Evolutionary conservation across 2,113 vertebrate species (phyloP), one percentile per base, ranked within the genome.

Genomic region (Sylvietta virens): DNA sequence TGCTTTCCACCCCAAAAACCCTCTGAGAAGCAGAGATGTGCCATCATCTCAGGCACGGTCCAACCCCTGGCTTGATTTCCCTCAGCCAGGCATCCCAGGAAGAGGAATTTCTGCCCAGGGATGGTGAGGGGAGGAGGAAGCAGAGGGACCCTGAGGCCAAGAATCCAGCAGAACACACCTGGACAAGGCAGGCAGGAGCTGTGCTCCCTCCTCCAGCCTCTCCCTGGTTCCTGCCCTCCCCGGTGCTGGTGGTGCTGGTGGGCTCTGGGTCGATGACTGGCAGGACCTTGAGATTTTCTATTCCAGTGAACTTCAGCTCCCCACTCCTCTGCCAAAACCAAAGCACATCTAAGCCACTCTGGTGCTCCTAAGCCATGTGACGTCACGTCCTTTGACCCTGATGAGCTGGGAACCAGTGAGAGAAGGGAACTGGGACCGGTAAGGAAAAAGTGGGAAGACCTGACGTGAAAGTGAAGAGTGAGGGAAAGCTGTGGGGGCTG

Each of bases 161-260:
- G 31, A 57, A 11, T 45, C 10, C 57, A 13, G 31, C 61, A 16
- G 45, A 7, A 6, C 8, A 9, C 0, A 2, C 24, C 7, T 23
- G 37, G 20, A 6, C 0, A 1, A 60, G 66, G 69, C 26, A 44
- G 39, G 10, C 6, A 37, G 86, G 60, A 73, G 54, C 26, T 0
- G 0, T 37, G 15, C 17, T 67, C 0, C 0, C 15, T 72, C 48
- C 33, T 50, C 15, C 12, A 31, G 15, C n/a, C 30, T 65, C 30
- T 20, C 23, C 1, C 1, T 5, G 16, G 14, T 22, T 84, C 81
- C 67, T 58, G n/a, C 48, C 30, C 45, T 82, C 66, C 48, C 39
- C 58, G 39, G 40, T 33, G 77, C 54, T 42, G 71, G 56, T 27
- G 57, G 27, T 35, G 9, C 28, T 50, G 28, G 39, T 35, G 47